Base-by-base conservation (phyloP, 1,140 invertebrate species). In the Heliconius himera region DNA sequence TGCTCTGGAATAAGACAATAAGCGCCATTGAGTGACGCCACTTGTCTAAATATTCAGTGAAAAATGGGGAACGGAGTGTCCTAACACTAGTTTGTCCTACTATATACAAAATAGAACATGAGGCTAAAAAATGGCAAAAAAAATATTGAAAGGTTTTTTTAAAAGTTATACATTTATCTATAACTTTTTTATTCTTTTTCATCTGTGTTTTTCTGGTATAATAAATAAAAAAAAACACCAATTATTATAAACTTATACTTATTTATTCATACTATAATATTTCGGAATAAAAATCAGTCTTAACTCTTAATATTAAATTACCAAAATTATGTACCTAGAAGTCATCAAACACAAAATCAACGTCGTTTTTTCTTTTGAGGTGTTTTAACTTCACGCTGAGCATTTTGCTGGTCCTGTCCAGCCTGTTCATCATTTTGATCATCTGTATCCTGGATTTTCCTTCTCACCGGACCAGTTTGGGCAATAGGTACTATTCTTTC, bases 401-500 rank as follows among this genome's bases (percentile, higher is more conserved):
- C 89, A 71, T 90, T 89, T 4, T 72, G 51, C n/a, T 80, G 33
- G 8, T 83, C 78, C 41, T 46, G 41, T 46, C 41, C 41, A 46
- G 4, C 13, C 41, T 46, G 41, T 46, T 13, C 41, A 46, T 0
- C 41, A 46, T 16, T 46, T 16, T 46, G 41, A 74, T 89, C 84
- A 0, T 88, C 86, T 22, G 20, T 18, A 54, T 87, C 87, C 13
- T 84, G 83, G 13, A 82, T 73, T 54, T 92, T 91, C 76, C 90
- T 89, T 36, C 91, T 82, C 0, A 93, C 90, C 3, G 92, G 90
- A 22, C 91, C 92, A 1, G 90, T 92, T 22, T 90, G 89, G 3
- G 90, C 84, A 51, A 93, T 89, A 11, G 91, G 90, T 8, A 92
- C 83, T 2, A 84, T 77, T 66, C 89, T 86, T 56, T 91, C 91